Conservation (phyloP, 2,888 invertebrate species). For the Pandemis cinnamomeana region DNA sequence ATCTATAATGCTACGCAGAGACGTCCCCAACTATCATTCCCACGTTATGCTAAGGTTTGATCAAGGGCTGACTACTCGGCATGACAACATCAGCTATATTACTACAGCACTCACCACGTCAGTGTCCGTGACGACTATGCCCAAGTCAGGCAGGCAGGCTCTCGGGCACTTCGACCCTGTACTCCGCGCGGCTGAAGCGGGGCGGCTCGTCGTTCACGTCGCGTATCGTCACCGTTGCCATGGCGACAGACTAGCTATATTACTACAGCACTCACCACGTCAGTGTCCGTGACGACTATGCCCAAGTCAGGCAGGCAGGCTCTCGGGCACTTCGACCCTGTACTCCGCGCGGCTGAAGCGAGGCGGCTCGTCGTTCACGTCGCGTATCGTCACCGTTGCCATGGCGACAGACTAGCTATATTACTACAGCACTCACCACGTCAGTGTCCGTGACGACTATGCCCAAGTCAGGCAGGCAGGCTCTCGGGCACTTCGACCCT, state of each 20-base stretch:
- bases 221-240: slow-evolving; percentile 92
- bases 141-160: slow-evolving; percentile 92
- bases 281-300: slow-evolving; percentile 94
- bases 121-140: slow-evolving; percentile 94
- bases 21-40: no score
- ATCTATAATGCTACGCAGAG: no score
- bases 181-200: slow-evolving; percentile 91
- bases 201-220: slow-evolving; percentile 97
- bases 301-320: slow-evolving; percentile 92
- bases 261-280: slow-evolving; percentile 86
- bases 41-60: no score
- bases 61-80: background rate
- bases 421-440: no score
- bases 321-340: slow-evolving; percentile 91
- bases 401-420: no score
- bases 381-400: slow-evolving; percentile 92
- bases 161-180: slow-evolving; percentile 91
- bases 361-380: slow-evolving; percentile 96
- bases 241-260: slow-evolving; percentile 81
- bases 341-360: slow-evolving; percentile 93
- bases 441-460: no score
- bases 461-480: no score
- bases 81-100: slow-evolving; percentile 83
- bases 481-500: slow-evolving; percentile 92
- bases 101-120: slow-evolving; percentile 88